Conservation (phyloP, 2,797 vertebrate genomes). For the Megalops cyprinoides region DNA sequence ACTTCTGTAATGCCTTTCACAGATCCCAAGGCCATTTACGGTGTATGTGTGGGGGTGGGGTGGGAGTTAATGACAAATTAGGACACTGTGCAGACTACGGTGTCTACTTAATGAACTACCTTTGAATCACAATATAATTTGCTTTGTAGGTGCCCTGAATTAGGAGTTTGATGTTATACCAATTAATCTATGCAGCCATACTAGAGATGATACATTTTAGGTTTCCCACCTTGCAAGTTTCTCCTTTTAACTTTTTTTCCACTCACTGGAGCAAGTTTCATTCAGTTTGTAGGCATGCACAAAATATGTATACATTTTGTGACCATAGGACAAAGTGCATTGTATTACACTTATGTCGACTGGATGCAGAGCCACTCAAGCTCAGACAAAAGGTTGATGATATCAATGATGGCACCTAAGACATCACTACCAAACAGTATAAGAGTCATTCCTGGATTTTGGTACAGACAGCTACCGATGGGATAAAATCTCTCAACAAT, state of each 20-base stretch:
- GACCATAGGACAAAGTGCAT: neutral
- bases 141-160: neutral
- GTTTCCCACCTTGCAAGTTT: too few relatives aligned
- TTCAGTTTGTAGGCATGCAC: too few relatives aligned
- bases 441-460: neutral
- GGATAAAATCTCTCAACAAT: neutral
- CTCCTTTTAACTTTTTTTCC: too few relatives aligned
- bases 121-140: neutral
- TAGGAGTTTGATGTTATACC: neutral
- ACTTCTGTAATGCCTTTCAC: too few relatives aligned
- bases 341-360: neutral
- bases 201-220: too few relatives aligned
- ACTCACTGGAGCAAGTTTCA: too few relatives aligned
- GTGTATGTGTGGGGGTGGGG: too few relatives aligned
- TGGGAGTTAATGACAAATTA: neutral
- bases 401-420: neutral
- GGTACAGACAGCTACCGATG: neutral
- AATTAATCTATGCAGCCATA: too few relatives aligned
- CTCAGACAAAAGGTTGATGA: neutral
- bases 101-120: neutral
- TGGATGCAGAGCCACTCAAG: neutral
- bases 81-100: neutral
- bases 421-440: neutral
- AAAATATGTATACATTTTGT: neutral
- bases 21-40: too few relatives aligned